Evolutionary conservation across 2,888 invertebrate species (phyloP).

Genomic region (Laspeyria flexula): DNA sequence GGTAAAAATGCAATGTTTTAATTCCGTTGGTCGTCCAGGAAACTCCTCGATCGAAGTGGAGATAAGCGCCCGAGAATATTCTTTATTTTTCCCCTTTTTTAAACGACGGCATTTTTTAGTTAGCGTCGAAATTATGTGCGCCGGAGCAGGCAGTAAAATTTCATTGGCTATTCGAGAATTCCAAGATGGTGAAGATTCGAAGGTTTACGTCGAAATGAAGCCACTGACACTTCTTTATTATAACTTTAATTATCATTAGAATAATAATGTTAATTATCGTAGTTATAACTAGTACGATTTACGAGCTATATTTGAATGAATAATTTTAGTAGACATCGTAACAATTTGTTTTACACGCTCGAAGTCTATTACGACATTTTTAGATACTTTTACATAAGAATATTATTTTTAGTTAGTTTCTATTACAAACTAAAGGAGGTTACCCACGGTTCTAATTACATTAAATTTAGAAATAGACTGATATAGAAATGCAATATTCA

Average conservation of each 20-base stretch:
- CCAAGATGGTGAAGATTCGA: slow-evolving; percentile 52
- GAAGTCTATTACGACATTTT: background rate
- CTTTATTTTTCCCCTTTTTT: slow-evolving; percentile 47
- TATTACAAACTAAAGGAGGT: too few species aligned
- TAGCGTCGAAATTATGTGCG: slow-evolving; percentile 58
- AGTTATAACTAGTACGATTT: slow-evolving; percentile 3
- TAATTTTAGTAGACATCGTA: slow-evolving; percentile 2
- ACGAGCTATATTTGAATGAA: background rate
- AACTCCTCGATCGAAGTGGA: slow-evolving; percentile 59
- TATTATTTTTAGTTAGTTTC: too few species aligned
- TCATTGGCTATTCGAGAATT: slow-evolving; percentile 60
- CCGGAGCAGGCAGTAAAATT: slow-evolving; percentile 62
- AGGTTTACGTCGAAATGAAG: slow-evolving; percentile 57
- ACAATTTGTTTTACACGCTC: slow-evolving; percentile 2
- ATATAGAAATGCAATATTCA: too few species aligned
- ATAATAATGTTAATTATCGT: slow-evolving; percentile 29
- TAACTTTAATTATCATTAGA: slow-evolving; percentile 33
- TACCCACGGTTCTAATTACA: too few species aligned
- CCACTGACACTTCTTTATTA: slow-evolving; percentile 52
- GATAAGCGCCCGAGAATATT: slow-evolving; percentile 56
- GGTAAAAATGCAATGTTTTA: slow-evolving; percentile 81
- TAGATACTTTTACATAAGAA: background rate
- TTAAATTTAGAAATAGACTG: too few species aligned
- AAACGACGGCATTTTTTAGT: slow-evolving; percentile 51
- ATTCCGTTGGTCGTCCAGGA: slow-evolving; percentile 63